phyloP scores from a whole-genome alignment of 2,888 invertebrate genomes.

The Heteromyza rotundicornis region DNA sequence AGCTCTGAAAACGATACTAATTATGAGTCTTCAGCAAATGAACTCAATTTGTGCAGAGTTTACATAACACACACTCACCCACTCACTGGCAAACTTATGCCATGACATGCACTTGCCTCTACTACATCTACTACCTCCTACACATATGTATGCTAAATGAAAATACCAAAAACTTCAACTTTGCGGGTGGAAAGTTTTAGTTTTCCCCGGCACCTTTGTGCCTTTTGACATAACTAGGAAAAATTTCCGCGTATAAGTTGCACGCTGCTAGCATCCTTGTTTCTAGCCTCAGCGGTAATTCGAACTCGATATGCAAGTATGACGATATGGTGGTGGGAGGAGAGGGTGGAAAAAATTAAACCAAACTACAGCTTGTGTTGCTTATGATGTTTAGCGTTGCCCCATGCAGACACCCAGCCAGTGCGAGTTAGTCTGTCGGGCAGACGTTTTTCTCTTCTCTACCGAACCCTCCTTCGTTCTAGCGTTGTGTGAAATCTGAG shows the following conservation, averaged over 20 bases:
- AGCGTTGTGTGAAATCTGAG: constrained; percentile 37
- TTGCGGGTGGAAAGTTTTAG: background rate
- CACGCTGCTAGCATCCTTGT: background rate
- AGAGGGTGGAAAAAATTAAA: too few relatives aligned
- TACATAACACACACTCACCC: background rate
- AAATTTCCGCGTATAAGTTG: background rate
- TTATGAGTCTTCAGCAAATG: constrained; percentile 55
- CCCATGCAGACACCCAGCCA: background rate
- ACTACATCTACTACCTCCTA: background rate
- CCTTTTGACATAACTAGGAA: background rate
- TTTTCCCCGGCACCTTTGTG: background rate
- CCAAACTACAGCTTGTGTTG: too few relatives aligned
- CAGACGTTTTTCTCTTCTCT: background rate
- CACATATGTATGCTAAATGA: background rate
- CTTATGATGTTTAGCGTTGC: too few relatives aligned
- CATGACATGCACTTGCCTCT: too few relatives aligned
- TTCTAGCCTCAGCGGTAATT: constrained; percentile 9
- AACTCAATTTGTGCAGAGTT: constrained; percentile 46
- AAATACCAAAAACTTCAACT: constrained; percentile 1
- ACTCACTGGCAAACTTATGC: background rate
- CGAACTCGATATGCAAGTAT: constrained; percentile 2
- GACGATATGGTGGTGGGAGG: too few relatives aligned
- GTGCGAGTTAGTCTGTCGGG: background rate
- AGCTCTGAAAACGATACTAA: constrained; percentile 55
- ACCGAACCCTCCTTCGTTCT: background rate